Base-by-base conservation (phyloP, 2,113 vertebrate genomes). In the Mirza zaza region DNA sequence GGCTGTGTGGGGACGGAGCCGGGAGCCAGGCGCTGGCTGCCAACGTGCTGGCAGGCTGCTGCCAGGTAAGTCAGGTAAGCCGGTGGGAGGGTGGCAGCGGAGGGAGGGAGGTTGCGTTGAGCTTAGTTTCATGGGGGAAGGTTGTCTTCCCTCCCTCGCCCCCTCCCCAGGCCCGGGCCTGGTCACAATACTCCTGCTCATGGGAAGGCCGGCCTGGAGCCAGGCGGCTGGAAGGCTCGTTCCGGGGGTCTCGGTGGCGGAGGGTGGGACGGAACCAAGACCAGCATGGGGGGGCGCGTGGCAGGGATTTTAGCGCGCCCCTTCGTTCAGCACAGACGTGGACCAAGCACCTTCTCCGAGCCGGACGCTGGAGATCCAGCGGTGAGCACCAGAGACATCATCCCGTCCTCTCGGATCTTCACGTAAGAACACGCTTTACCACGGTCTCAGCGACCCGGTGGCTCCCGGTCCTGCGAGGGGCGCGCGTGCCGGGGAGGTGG, bases 211-310 rank as follows among this genome's bases (percentile, higher is more conserved):
- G 36, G 34, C 59, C 0, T 2, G 70, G 39, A 80, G 45, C 34
- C 48, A 7, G 52, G 73, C 8, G 59, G 27, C 59, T 8, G 13
- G 59, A 45, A 79, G 84, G 32, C 45, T 55, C 70, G 39, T n/a
- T 50, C 85, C 20, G 21, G 3, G 17, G 67, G 71, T 50, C 50
- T 3, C 17, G 39, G 76, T 18, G 27, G 29, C 77, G 9, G 20
- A 39, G 14, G 20, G 6, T 21, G 55, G 63, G 73, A 20, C 18
- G 1, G 34, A 92, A 34, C 15, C 36, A 20, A n/a, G 39, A 55
- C 48, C 39, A 17, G 0, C 0, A 9, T 13, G 50, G 34, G 70
- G 6, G 39, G n/a, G 11, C 8, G 11, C 21, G 0, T 0, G 18
- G 80, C 34, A 10, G 8, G n/a, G 36, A 17, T 32, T 68, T 55